Conservation (phyloP, 2,797 vertebrate species). For the Chaunax sp. region DNA sequence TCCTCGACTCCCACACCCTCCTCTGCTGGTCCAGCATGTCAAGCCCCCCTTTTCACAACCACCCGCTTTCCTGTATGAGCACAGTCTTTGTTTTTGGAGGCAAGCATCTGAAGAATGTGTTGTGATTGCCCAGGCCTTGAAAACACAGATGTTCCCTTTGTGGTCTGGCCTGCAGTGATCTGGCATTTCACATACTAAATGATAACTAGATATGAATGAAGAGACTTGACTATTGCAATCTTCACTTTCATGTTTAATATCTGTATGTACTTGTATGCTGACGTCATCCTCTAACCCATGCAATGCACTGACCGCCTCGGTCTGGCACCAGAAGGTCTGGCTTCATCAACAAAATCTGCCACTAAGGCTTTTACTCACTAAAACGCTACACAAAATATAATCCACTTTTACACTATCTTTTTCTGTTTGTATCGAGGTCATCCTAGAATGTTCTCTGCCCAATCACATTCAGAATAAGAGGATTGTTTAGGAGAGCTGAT, state of each 20-base stretch:
- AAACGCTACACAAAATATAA: slow-evolving; percentile 65
- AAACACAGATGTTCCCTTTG: slow-evolving; percentile 71
- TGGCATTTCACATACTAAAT: slow-evolving; percentile 38
- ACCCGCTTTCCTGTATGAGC: slow-evolving; percentile 58
- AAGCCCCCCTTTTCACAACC: slow-evolving; percentile 37
- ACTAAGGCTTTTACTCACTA: slow-evolving; percentile 63
- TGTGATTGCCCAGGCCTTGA: slow-evolving; percentile 68
- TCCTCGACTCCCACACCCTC: slow-evolving; percentile 50
- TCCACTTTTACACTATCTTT: slow-evolving; percentile 60
- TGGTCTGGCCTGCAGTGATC: slow-evolving; percentile 43
- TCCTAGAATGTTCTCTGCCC: slow-evolving; percentile 40
- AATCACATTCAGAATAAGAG: slow-evolving; percentile 59
- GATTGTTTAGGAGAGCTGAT: slow-evolving; percentile 21
- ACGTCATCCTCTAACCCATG: slow-evolving; percentile 26
- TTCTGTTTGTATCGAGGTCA: slow-evolving; percentile 60
- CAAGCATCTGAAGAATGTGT: slow-evolving; percentile 81
- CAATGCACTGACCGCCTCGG: slow-evolving; percentile 32
- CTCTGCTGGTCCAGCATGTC: slow-evolving; percentile 46
- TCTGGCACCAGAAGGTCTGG: slow-evolving; percentile 57
- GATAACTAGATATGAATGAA: slow-evolving; percentile 25
- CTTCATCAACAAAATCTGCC: slow-evolving; percentile 45
- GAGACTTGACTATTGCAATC: slow-evolving; percentile 3
- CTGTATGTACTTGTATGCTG: slow-evolving; percentile 16
- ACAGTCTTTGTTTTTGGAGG: slow-evolving; percentile 71
- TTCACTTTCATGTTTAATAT: not conserved